These are phyloP conservation scores for Orthosia incerta DNA, from an alignment of 2,888 invertebrate genomes.

Conservation along the genomic window DNA sequence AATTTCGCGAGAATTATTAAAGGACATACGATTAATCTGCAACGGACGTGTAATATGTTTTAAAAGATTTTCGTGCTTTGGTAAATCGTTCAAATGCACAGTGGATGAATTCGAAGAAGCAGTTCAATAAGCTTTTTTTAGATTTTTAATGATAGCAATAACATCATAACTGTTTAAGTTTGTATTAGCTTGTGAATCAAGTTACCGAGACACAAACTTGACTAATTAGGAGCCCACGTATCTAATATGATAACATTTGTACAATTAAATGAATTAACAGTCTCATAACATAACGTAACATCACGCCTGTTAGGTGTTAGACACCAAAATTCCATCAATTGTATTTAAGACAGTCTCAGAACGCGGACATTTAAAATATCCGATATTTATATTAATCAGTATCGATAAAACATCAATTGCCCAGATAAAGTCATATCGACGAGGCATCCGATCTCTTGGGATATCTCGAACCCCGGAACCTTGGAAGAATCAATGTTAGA, in stretches of 20 bases:
- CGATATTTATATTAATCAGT: not conserved
- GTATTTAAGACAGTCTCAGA: not conserved
- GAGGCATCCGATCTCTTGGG: conserved; percentile 2
- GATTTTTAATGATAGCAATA: no score
- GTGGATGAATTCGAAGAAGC: not conserved
- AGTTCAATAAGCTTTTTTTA: not conserved
- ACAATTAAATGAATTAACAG: no score
- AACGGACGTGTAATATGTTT: not conserved
- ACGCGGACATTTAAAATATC: not conserved
- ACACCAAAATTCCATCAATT: no score
- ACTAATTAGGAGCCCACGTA: not conserved
- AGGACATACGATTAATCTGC: not conserved
- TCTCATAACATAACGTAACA: no score
- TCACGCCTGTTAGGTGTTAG: no score
- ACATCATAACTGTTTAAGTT: no score
- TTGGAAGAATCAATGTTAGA: conserved; percentile 42
- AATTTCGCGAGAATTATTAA: not conserved
- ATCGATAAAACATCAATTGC: conserved; percentile 7
- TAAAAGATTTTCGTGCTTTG: not conserved
- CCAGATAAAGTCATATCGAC: conserved; percentile 5
- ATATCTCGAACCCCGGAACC: conserved; percentile 20
- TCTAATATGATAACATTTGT: not conserved
- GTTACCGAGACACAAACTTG: not conserved
- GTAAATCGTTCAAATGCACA: no score
- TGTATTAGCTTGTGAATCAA: not conserved